These are phyloP conservation scores for Nothobranchius kuhntae DNA, from an alignment of 2,113 vertebrate genomes.

Conservation along the genomic window DNA sequence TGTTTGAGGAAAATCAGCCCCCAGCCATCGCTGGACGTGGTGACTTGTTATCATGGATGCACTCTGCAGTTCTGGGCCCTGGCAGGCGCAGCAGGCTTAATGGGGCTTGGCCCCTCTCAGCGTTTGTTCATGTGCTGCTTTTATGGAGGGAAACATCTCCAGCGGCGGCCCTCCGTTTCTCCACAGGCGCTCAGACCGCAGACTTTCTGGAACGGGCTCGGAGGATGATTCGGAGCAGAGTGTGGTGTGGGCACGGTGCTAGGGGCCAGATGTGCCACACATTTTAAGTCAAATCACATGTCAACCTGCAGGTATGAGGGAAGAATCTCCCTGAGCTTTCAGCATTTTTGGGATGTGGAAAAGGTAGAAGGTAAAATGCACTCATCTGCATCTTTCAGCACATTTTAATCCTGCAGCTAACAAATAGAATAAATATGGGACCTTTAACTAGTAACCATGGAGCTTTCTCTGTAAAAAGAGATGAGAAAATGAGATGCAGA, in stretches of 20 bases:
- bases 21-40: conserved; percentile 46
- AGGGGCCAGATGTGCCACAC: background rate
- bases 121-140: conserved; percentile 65
- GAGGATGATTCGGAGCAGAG: background rate
- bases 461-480: background rate
- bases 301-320: background rate
- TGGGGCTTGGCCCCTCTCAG: conserved; percentile 56
- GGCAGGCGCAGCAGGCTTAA: conserved; percentile 50
- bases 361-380: background rate
- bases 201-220: conserved; percentile 55
- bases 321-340: background rate
- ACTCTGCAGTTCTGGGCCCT: conserved; percentile 18
- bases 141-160: conserved; percentile 74
- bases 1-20: conserved; percentile 17
- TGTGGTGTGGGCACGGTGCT: background rate
- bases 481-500: background rate
- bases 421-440: background rate
- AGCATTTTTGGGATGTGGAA: background rate
- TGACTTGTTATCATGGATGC: conserved; percentile 38
- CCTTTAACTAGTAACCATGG: background rate
- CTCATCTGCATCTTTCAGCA: too few relatives aligned
- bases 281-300: conserved; percentile 8
- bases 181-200: conserved; percentile 74
- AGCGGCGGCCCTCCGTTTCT: conserved; percentile 74
- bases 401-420: background rate